Base-by-base conservation (phyloP, 2,113 vertebrate genomes). In the Scomber japonicus region DNA sequence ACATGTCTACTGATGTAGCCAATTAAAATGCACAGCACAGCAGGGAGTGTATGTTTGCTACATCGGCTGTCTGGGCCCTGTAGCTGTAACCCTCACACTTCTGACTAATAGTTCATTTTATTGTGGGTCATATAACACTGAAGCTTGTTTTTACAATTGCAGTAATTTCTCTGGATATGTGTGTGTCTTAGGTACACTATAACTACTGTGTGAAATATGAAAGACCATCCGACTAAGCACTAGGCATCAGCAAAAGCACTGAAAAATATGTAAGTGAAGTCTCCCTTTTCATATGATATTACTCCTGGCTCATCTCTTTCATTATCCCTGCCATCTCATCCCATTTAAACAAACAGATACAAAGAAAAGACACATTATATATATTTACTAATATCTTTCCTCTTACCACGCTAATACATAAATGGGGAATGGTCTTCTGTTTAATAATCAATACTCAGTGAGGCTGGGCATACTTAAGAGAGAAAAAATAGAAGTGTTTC, bases 1-100 rank as follows among this genome's bases (percentile, higher is more conserved):
- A 49, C 17, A 71, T 63, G 57, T 66, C 60, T 50, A 75, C 62
- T 64, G 56, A 78, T 5, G 3, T 21, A 49, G 55, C 46, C 65
- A 71, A 78, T 80, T 71, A 70, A 81, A 65, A 73, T 53, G 61
- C 51, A 78, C 61, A 45, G 44, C 65, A 55, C 74, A 76, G 44
- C 2, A 15, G 71, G 59, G 63, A 64, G 17, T 50, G 10, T 46
- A n/a, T 27, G 44, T 78, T 55, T 78, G 12, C 57, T 65, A 4
- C 45, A 81, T 57, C 0, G 3, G 45, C 60, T 14, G 55, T 68
- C 31, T 55, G 50, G 7, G 49, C 35, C 45, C 57, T 45, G 44
- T 51, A 73, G 64, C 63, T 49, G 63, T 72, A 78, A 84, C 54
- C 66, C 17, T 75, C 24, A 54, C 40, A 61, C 3, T 27, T 6